These are phyloP conservation scores for Coptotermes formosanus DNA, from an alignment of 1,140 invertebrate genomes.

Conservation along the genomic window DNA sequence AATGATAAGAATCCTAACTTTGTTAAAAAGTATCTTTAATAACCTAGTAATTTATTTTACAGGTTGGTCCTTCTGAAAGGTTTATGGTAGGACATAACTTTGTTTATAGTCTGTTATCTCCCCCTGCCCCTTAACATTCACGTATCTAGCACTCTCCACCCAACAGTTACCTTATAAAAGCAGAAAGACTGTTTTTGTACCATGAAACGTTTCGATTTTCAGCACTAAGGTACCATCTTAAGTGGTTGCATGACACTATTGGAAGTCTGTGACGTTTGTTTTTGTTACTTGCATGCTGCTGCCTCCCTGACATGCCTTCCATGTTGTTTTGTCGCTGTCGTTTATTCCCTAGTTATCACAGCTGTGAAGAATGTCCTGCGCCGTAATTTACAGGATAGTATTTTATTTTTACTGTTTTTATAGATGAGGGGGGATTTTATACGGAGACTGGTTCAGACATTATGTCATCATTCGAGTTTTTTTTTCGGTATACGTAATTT, in stretches of 20 bases:
- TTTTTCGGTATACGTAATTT: too few relatives aligned
- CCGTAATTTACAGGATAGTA: too few relatives aligned
- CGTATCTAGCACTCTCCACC: neutral
- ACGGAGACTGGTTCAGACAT: too few relatives aligned
- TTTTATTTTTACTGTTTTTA: too few relatives aligned
- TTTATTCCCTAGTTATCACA: too few relatives aligned
- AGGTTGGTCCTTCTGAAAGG: neutral
- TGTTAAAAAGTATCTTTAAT: neutral
- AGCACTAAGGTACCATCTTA: neutral
- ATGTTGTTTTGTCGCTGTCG: neutral
- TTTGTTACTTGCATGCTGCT: neutral
- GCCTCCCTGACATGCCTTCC: neutral
- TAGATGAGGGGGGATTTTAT: too few relatives aligned
- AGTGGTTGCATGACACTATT: neutral
- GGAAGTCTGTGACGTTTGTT: neutral
- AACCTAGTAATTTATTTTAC: conserved; percentile 3
- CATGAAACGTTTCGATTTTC: neutral
- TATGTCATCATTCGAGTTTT: too few relatives aligned
- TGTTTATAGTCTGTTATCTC: neutral
- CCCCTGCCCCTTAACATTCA: neutral
- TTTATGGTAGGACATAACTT: neutral
- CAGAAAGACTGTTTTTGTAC: neutral
- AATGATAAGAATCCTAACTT: too few relatives aligned
- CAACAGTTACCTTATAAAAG: neutral
- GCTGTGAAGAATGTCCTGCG: too few relatives aligned